phyloP scores from a whole-genome alignment of 2,888 invertebrate genomes.

The Xanthostigma xanthostigma region DNA sequence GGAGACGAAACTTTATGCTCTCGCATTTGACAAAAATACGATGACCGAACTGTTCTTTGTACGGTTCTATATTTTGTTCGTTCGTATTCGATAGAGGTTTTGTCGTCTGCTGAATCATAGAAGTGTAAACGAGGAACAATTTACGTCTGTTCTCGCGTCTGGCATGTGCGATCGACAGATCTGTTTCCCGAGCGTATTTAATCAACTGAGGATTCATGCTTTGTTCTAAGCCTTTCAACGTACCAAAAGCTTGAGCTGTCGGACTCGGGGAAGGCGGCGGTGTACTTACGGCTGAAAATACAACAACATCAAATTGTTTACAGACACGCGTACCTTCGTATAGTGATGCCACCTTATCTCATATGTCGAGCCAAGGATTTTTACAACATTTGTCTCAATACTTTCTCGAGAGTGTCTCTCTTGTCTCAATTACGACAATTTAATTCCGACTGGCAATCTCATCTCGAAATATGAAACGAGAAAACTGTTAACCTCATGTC shows the following conservation, averaged over 20 bases:
- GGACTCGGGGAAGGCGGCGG: constrained; percentile 42
- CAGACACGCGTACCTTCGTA: no score
- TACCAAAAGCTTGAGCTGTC: constrained; percentile 55
- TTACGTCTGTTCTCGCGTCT: constrained; percentile 66
- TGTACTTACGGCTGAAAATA: constrained; percentile 28
- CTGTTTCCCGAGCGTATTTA: constrained; percentile 82
- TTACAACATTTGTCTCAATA: no score
- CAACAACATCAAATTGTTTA: constrained; percentile 2
- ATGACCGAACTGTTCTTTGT: constrained; percentile 77
- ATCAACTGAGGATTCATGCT: constrained; percentile 86
- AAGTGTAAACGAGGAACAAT: constrained; percentile 58
- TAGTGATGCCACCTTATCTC: no score
- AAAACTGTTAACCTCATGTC: no score
- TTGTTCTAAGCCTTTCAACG: constrained; percentile 75
- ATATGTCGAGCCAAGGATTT: no score
- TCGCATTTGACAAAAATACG: constrained; percentile 72
- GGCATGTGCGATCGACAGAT: constrained; percentile 67
- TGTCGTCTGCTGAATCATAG: constrained; percentile 33
- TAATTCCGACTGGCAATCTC: no score
- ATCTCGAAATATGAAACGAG: no score
- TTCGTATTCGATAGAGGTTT: constrained; percentile 22
- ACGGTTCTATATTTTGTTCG: constrained; percentile 41
- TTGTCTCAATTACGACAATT: no score
- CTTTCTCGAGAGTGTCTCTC: no score
- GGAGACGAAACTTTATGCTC: constrained; percentile 68